phyloP scores from a whole-genome alignment of 2,888 invertebrate genomes.

The Cephus sareptanus region DNA sequence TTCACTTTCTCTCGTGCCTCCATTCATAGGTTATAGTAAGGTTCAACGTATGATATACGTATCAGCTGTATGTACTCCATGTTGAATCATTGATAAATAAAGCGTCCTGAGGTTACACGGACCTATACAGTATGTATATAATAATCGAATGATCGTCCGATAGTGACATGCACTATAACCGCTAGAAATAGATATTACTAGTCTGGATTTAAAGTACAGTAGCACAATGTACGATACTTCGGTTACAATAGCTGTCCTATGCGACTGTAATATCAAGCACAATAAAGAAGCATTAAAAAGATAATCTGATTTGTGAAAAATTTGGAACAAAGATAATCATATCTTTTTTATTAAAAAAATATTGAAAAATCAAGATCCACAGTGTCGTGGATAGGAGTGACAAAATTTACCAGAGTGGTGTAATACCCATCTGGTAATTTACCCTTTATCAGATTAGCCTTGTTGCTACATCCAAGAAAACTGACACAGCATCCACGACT shows the following conservation, averaged over 20 bases:
- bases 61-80: not conserved
- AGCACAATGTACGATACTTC: not conserved
- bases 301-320: not conserved
- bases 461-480: too few species aligned
- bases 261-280: not conserved
- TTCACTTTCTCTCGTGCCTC: not conserved
- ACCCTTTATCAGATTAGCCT: too few species aligned
- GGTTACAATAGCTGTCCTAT: not conserved
- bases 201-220: not conserved
- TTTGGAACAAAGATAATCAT: not conserved
- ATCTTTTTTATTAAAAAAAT: not conserved
- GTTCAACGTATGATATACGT: not conserved
- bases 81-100: not conserved
- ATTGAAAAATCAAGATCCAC: not conserved
- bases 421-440: too few species aligned
- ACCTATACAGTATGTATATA: not conserved
- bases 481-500: too few species aligned
- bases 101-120: not conserved
- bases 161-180: not conserved
- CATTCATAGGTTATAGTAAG: not conserved
- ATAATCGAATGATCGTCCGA: not conserved
- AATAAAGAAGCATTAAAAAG: not conserved
- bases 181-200: not conserved
- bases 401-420: too few species aligned
- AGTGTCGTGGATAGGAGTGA: too few species aligned